Evolutionary conservation across 2,797 vertebrate genomes (phyloP), one percentile per base, ranked within the genome.

Genomic region (Leptatherina wallacei): DNA sequence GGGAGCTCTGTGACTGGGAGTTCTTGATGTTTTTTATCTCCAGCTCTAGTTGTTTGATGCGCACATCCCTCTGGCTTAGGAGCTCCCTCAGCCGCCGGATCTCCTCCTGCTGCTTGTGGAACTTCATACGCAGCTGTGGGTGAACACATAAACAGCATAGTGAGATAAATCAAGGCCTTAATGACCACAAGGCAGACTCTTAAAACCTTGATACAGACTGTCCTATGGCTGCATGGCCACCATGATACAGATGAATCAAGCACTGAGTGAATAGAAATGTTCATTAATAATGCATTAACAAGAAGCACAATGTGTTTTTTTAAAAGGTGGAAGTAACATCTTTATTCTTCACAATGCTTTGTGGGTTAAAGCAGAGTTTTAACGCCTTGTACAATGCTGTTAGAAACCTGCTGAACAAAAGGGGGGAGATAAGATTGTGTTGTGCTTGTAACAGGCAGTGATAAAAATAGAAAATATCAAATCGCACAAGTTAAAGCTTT

Each of bases 51-150:
- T 99, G 97, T 77, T 93, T 98, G 83, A 98, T 91, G 68, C 89
- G 94, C 24, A 99, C 89, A 35, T 98, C 96, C 38, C 95, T 95
- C 89, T 98, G 97, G 69, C 86, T 93, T 44, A 99, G 14, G 60
- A 96, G 61, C 70, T 97, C 96, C 65, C 92, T 92, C 65, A 99
- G 93, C 77, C 94, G 94, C 16, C 95, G 94, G 89, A 99, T 99
- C 87, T 99, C 98, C 56, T 98, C 97, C 92, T 97, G 97, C 83
- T 99, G 98, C 70, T 94, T 95, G 82, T 96, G 97, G 90, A 96
- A 98, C 92, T 96, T 94, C 88, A 96, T 92, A 52, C 96, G 94
- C 80, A 99, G 94, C 98, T 99, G 92, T 27, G 42, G 75, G 67
- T n/a, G 22, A 65, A 71, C 27, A 76, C 16, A 73, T 0, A 55